A percentile compares a stretch with the other conserved stretches of the same genome.
Evolutionary conservation across 1,140 invertebrate species (phyloP).

Genomic region (Trichoplusia ni): DNA sequence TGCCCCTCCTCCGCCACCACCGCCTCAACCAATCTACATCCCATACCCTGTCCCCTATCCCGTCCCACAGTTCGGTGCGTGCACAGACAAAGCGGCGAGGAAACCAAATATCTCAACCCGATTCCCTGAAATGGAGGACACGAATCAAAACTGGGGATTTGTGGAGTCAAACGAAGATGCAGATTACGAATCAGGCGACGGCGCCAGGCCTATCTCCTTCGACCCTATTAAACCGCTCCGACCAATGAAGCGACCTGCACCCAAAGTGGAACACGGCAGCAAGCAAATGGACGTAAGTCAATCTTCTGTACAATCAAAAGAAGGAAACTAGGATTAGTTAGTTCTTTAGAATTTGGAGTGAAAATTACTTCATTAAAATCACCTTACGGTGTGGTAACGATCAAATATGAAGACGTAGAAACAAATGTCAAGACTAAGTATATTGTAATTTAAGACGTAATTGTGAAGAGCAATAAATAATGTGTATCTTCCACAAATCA

Average conservation of each 20-base stretch:
- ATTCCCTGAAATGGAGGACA: conserved; percentile 47
- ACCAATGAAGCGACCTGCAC: conserved; percentile 45
- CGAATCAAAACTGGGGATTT: conserved; percentile 45
- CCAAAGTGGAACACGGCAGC: conserved; percentile 63
- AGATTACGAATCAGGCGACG: conserved; percentile 47
- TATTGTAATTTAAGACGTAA: no score
- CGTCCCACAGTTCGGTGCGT: conserved; percentile 29
- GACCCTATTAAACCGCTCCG: conserved; percentile 48
- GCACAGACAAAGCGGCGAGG: conserved; percentile 15
- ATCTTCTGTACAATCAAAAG: background rate
- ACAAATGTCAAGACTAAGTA: no score
- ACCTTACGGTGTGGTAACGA: no score
- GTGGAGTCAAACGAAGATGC: conserved; percentile 30
- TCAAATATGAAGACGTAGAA: background rate
- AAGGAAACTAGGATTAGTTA: no score
- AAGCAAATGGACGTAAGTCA: conserved; percentile 46
- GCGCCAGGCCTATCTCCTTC: conserved; percentile 60
- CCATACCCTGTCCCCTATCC: conserved; percentile 57
- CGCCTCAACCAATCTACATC: conserved; percentile 60
- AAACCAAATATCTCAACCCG: conserved; percentile 38
- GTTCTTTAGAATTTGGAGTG: no score
- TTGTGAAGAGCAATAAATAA: no score
- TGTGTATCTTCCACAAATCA: no score
- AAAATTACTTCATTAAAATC: no score
- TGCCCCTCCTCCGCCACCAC: conserved; percentile 45